These are phyloP conservation scores for Pherbina coryleti DNA, from an alignment of 2,888 invertebrate species.

Conservation along the genomic window DNA sequence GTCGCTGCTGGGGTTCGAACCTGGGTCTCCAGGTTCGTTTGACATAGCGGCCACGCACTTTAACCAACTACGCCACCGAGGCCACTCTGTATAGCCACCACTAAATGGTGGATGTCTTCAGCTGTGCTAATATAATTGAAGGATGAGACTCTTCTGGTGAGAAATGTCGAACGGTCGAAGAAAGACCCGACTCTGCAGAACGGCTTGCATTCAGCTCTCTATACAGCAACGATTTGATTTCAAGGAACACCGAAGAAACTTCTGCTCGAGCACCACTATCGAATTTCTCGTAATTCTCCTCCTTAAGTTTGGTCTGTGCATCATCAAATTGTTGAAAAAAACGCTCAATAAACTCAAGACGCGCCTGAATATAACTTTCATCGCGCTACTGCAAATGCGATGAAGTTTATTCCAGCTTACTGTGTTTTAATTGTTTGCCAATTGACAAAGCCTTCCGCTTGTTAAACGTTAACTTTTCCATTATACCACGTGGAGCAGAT, in stretches of 20 bases:
- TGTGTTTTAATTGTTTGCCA: background rate
- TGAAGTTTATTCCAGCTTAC: background rate
- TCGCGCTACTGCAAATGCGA: background rate
- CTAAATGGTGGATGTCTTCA: background rate
- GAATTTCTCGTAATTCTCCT: conserved; percentile 16
- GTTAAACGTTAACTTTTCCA: background rate
- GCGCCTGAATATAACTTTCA: too few relatives aligned
- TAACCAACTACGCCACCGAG: too few relatives aligned
- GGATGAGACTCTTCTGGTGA: conserved; percentile 20
- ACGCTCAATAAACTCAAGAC: too few relatives aligned
- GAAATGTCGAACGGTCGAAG: conserved; percentile 30
- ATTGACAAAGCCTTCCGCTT: background rate
- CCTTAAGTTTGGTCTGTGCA: conserved; percentile 25
- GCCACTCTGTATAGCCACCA: background rate
- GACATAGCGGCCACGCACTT: too few relatives aligned
- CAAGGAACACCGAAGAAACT: conserved; percentile 37
- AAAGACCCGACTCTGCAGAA: conserved; percentile 16
- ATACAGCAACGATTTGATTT: conserved; percentile 11
- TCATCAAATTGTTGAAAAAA: conserved; percentile 29
- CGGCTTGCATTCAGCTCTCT: conserved; percentile 30
- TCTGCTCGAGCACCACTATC: conserved; percentile 10
- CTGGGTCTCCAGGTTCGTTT: too few relatives aligned
- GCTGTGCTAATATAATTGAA: background rate
- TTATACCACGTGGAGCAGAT: background rate
- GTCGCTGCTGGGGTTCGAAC: too few relatives aligned